Percentiles rank a stretch among this genome's conserved stretches.
phyloP scores from a whole-genome alignment of 2,113 vertebrate species.

The Ammodytes dubius region DNA sequence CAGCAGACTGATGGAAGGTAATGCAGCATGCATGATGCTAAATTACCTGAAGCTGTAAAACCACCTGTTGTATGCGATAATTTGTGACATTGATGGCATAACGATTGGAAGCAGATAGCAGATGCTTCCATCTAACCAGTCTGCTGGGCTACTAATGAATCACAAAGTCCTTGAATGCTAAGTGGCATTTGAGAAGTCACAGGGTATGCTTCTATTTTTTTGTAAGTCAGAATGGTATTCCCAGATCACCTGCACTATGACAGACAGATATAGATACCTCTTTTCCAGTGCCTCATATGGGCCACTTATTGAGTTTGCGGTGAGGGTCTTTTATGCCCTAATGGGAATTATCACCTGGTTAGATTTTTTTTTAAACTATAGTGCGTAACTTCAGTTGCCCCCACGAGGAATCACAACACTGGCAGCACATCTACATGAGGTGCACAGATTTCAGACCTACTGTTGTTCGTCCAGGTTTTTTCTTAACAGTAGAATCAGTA shows the following conservation, averaged over 20 bases:
- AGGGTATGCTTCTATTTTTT: conserved; percentile 77
- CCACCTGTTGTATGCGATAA: conserved; percentile 84
- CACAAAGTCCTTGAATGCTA: conserved; percentile 84
- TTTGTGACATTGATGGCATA: conserved; percentile 81
- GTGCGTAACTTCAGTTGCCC: too few relatives aligned
- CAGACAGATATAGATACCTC: conserved; percentile 68
- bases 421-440: too few relatives aligned
- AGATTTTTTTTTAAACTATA: not conserved
- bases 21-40: conserved; percentile 45
- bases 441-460: too few relatives aligned
- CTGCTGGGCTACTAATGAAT: conserved; percentile 84
- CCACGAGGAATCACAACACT: too few relatives aligned
- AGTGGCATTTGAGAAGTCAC: conserved; percentile 86
- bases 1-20: not conserved
- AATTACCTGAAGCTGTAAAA: conserved; percentile 70
- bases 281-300: conserved; percentile 62
- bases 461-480: too few relatives aligned
- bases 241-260: conserved; percentile 80
- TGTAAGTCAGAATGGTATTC: conserved; percentile 70
- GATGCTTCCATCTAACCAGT: conserved; percentile 83
- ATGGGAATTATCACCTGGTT: conserved; percentile 2
- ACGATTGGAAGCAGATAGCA: conserved; percentile 84
- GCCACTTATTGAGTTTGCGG: conserved; percentile 53
- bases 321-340: conserved; percentile 29
- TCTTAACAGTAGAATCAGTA: too few relatives aligned